Conservation (phyloP, 2,113 vertebrate species). For the Chroicocephalus ridibundus region DNA sequence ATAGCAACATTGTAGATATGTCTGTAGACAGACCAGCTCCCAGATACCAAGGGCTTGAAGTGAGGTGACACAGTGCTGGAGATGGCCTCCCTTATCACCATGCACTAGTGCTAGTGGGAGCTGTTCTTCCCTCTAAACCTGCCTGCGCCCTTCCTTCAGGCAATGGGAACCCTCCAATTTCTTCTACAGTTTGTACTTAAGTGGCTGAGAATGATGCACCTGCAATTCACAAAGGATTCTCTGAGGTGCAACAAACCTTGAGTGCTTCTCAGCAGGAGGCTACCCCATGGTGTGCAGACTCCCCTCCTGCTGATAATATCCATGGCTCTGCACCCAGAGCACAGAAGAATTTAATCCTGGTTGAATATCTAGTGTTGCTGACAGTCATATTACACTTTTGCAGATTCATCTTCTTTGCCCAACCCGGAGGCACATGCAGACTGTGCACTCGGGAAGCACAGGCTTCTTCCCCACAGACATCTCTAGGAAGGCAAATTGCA, state of each 20-base stretch:
- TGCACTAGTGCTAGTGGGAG: rapidly evolving
- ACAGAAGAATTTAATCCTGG: neutral
- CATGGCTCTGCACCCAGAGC: neutral
- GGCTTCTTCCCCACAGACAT: neutral
- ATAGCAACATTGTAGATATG: rapidly evolving
- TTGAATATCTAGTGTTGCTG: neutral
- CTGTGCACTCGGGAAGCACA: neutral
- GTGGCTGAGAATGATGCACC: neutral
- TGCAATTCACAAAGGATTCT: neutral
- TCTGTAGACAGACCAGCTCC: neutral
- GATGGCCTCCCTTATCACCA: neutral
- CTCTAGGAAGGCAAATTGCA: neutral
- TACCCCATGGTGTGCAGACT: neutral
- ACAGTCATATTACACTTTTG: neutral
- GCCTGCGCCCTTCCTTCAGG: neutral
- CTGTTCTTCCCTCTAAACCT: neutral
- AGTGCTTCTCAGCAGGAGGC: neutral
- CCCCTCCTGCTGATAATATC: neutral
- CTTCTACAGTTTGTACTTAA: neutral
- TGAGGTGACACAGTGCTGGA: neutral
- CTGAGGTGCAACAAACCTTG: neutral
- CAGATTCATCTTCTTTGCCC: neutral
- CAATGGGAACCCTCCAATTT: neutral
- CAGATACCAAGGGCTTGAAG: neutral
- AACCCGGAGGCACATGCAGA: neutral